Conservation (phyloP, 2,797 vertebrate genomes). For the Atherinosoma microstoma region DNA sequence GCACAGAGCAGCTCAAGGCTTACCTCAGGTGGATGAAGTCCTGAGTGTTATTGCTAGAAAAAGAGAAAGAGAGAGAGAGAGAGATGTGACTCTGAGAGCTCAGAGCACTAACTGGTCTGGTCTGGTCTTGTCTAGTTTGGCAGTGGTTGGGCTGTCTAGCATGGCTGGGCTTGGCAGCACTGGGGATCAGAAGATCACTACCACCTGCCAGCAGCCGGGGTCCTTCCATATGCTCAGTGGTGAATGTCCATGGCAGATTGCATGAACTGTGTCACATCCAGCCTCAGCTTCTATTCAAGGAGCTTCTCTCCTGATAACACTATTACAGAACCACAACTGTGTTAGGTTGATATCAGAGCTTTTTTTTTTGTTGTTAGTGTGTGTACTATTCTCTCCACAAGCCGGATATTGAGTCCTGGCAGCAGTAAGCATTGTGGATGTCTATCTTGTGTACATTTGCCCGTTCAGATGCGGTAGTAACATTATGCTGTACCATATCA, state of each 20-base stretch:
- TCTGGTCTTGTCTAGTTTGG: constrained; percentile 70
- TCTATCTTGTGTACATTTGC: constrained; percentile 65
- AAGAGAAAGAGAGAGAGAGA: constrained; percentile 2
- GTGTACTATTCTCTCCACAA: constrained; percentile 34
- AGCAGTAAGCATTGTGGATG: constrained; percentile 55
- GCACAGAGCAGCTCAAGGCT: constrained; percentile 49
- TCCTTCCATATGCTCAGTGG: constrained; percentile 80
- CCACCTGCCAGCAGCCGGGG: constrained; percentile 79
- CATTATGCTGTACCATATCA: constrained; percentile 56
- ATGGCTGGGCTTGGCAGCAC: constrained; percentile 75
- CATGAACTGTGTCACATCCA: constrained; percentile 67
- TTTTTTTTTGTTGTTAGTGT: constrained; percentile 38
- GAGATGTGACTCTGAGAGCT: constrained; percentile 36
- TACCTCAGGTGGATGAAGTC: constrained; percentile 59
- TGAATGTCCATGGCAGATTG: constrained; percentile 65
- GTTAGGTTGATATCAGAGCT: constrained; percentile 42
- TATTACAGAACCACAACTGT: constrained; percentile 40
- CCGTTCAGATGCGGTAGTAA: constrained; percentile 51
- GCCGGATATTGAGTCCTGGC: constrained; percentile 53
- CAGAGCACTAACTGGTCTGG: constrained; percentile 63
- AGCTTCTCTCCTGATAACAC: constrained; percentile 52
- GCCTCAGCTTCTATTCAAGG: constrained; percentile 57
- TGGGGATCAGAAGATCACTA: constrained; percentile 73
- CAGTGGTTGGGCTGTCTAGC: constrained; percentile 75
- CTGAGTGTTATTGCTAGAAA: constrained; percentile 32